Evolutionary conservation across 2,888 invertebrate species (phyloP), one percentile per base, ranked within the genome.

Genomic region (Acanthoscelides obtectus): DNA sequence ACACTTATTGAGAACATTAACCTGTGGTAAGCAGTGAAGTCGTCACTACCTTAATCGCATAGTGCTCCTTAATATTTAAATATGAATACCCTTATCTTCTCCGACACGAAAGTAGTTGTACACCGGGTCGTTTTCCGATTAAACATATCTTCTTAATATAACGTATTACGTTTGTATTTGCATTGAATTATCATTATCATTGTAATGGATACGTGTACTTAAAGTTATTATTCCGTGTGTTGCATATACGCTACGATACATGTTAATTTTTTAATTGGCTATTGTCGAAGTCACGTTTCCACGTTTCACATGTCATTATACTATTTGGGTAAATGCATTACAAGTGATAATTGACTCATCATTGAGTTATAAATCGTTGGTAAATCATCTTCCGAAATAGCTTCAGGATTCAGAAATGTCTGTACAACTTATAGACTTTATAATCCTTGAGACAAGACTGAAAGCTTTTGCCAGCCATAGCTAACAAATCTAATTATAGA

Each of bases 61-160:
- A n/a, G n/a, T n/a, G n/a, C n/a, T n/a, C n/a, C n/a, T n/a, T n/a
- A n/a, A n/a, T n/a, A n/a, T n/a, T 45, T 45, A 1, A 45, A 45
- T 1, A 6, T 45, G 45, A 45, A 12, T 12, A 45, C 45, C 12
- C 45, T 75, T 73, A 73, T 70, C 75, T 72, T 70, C 25, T 27
- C 25, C 25, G 69, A 67, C 72, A 69, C 69, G 12, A 19, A 45
- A 45, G 12, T 45, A 45, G 45, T 45, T 45, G 45, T 45, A 12
- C 25, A 12, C 45, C 12, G 45, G 45, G 45, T 45, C 45, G 8
- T 45, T 12, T 45, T 45, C 5, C 3, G 45, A 45, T 45, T 45
- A 45, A 4, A 45, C 45, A 12, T 45, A 45, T 45, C 45, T 45
- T 45, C 6, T 45, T 45, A 3, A 12, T 45, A 45, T 45, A 45